Percentiles rank a stretch among this genome's conserved stretches.
These are phyloP conservation scores for Pedicia rivosa DNA, from an alignment of 2,888 invertebrate genomes.

Conservation along the genomic window DNA sequence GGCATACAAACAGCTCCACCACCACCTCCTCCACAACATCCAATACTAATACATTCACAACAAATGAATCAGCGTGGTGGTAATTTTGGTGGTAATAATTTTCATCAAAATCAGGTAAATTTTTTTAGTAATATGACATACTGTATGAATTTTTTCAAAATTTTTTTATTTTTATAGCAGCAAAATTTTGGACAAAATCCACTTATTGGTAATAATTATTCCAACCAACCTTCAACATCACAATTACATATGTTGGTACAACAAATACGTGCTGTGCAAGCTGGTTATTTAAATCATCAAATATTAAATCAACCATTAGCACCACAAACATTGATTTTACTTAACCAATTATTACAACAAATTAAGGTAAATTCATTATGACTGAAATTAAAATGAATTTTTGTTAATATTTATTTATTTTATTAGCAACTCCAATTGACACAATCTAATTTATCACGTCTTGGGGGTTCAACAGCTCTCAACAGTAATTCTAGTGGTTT, in stretches of 20 bases:
- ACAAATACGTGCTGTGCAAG: constrained; percentile 73
- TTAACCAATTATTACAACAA: constrained; percentile 86
- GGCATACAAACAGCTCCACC: not conserved
- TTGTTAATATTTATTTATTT: not conserved
- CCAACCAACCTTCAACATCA: constrained; percentile 55
- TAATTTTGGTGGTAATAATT: constrained; percentile 18
- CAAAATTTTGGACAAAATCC: constrained; percentile 12
- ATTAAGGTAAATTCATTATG: constrained; percentile 39
- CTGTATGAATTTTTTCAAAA: too few relatives aligned
- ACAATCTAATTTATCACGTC: constrained; percentile 26
- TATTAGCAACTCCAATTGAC: constrained; percentile 30
- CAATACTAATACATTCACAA: constrained; percentile 28
- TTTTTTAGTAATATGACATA: constrained; percentile 8
- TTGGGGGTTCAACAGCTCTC: constrained; percentile 14
- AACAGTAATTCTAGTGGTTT: constrained; percentile 33
- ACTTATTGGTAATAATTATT: constrained; percentile 14
- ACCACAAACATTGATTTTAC: constrained; percentile 74
- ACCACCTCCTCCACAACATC: constrained; percentile 22
- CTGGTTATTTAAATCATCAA: constrained; percentile 84
- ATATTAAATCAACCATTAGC: constrained; percentile 90
- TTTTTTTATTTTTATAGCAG: too few relatives aligned
- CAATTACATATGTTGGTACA: constrained; percentile 73
- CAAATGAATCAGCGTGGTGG: constrained; percentile 12
- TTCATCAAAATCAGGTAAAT: constrained; percentile 14
- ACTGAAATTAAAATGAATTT: not conserved